A percentile compares a stretch with the other conserved stretches of the same genome.
These are phyloP conservation scores for Pithys albifrons DNA, from an alignment of 2,113 vertebrate genomes.

Conservation along the genomic window DNA sequence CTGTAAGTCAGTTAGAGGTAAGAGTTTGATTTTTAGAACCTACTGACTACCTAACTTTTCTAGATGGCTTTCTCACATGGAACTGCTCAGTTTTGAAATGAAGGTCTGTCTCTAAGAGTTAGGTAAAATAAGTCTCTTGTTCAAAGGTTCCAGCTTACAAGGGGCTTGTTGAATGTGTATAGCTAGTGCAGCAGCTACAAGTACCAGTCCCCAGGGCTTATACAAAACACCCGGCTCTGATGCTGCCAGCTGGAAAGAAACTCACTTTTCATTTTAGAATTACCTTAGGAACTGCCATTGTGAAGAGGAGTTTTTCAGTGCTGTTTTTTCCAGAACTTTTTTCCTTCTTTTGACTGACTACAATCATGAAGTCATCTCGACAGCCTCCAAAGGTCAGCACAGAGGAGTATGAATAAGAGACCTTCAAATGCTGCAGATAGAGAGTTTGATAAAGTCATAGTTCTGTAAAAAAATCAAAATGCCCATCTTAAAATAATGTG, in stretches of 20 bases:
- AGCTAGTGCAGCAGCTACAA: background rate
- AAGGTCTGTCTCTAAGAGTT: background rate
- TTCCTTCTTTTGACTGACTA: slow-evolving; percentile 83
- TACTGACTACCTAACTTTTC: background rate
- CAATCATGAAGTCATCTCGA: slow-evolving; percentile 88
- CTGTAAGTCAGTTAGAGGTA: background rate
- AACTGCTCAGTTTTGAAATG: background rate
- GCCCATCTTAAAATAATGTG: background rate
- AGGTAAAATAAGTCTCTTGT: background rate
- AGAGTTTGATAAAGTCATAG: slow-evolving; percentile 31
- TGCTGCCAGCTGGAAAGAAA: background rate
- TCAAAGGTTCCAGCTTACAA: background rate
- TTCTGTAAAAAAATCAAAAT: background rate
- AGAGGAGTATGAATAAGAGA: slow-evolving; percentile 80
- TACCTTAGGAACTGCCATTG: slow-evolving; percentile 86
- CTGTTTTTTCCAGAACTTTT: slow-evolving; percentile 77
- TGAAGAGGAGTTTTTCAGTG: slow-evolving; percentile 86
- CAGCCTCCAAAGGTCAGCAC: slow-evolving; percentile 89
- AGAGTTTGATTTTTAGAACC: slow-evolving; percentile 32
- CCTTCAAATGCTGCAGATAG: slow-evolving; percentile 78
- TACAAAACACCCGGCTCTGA: background rate
- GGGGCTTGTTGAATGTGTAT: background rate
- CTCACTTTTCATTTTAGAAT: background rate
- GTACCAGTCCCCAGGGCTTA: background rate
- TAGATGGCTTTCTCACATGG: background rate